Percentiles rank a stretch among this genome's conserved stretches.
Evolutionary conservation across 1,140 invertebrate species (phyloP).

Genomic region (Leptinotarsa lineolata): DNA sequence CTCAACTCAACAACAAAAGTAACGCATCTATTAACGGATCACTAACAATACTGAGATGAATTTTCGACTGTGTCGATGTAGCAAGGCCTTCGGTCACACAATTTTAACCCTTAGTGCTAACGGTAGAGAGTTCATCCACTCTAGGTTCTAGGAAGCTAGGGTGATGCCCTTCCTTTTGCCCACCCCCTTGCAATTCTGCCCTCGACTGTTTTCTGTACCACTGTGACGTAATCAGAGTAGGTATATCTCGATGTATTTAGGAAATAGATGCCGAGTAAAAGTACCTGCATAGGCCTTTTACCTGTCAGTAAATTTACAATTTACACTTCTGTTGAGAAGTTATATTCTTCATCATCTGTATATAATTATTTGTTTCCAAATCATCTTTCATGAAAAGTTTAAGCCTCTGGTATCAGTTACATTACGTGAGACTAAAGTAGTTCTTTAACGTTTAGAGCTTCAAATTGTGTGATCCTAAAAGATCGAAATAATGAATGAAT

Average conservation of each 20-base stretch:
- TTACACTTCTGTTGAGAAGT: too few species aligned
- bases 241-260: neutral
- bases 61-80: constrained; percentile 13
- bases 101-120: constrained; percentile 29
- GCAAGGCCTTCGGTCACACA: neutral
- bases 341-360: too few species aligned
- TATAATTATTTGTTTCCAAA: too few species aligned
- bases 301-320: too few species aligned
- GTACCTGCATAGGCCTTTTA: too few species aligned
- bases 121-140: neutral
- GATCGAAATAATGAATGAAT: too few species aligned
- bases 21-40: neutral
- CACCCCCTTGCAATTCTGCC: constrained; percentile 36
- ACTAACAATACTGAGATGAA: constrained; percentile 20
- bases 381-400: too few species aligned
- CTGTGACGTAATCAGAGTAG: constrained; percentile 40
- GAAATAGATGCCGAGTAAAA: too few species aligned
- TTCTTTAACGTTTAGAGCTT: too few species aligned
- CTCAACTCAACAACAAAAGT: neutral
- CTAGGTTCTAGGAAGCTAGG: constrained; percentile 17
- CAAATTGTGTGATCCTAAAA: too few species aligned
- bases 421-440: too few species aligned
- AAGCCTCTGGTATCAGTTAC: too few species aligned
- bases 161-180: neutral
- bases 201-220: constrained; percentile 36